Evolutionary conservation across 2,888 invertebrate species (phyloP), one percentile per base, ranked within the genome.

Genomic region (Ophraella communa): DNA sequence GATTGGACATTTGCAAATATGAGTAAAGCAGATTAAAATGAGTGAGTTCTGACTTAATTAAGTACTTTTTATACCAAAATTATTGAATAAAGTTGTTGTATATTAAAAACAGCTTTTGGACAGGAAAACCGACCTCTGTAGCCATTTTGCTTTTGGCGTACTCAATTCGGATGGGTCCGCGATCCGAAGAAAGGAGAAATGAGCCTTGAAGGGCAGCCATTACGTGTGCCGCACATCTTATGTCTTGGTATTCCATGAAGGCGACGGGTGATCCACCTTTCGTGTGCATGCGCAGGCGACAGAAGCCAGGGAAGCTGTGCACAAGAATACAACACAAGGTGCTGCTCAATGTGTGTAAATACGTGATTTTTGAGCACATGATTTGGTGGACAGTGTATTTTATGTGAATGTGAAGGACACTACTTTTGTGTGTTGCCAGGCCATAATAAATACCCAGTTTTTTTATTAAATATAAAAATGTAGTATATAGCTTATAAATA

Each of bases 81-180:
- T n/a, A 1, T 14, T 2, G 7, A 4, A 39, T 5, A 14, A 1
- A 17, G 14, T 39, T 39, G 30, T 60, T 60, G 60, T 52, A 60
- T 52, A 8, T 60, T 60, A 52, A 60, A 44, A 44, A 30, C 52
- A 30, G 10, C 49, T 42, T 23, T 45, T 14, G 52, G 45, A 51
- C 23, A 44, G 42, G 54, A 53, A 39, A 60, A 65, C 66, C 66
- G 66, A 67, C 66, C 66, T 67, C 85, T 86, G 92, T 93, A 82
- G 95, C 94, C 96, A 98, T 96, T 90, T 97, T 97, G 86, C 94
- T 95, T 88, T 96, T 95, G 84, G 98, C 98, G 88, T 93, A 98
- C 88, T 98, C 98, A 85, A 98, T 96, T 84, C 97, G 92, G 84
- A 98, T 96, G 82, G 96, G 96, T 78, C 96, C 96, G 83, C 97